These are phyloP conservation scores for Indicator indicator DNA, from an alignment of 2,113 vertebrate species.

Conservation along the genomic window DNA sequence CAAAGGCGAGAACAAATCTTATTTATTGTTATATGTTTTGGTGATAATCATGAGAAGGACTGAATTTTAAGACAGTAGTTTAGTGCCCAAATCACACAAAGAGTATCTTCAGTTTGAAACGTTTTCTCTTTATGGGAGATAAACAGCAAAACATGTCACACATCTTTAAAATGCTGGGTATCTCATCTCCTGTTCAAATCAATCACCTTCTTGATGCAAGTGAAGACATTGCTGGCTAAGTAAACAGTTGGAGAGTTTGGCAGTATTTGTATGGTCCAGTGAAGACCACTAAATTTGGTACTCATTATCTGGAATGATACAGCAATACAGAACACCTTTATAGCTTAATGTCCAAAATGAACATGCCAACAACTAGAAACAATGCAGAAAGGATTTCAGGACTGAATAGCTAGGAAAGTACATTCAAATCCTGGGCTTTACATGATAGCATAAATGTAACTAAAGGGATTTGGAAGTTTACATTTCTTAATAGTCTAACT, in stretches of 20 bases:
- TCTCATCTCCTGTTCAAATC: not conserved
- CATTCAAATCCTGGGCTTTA: not conserved
- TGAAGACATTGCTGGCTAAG: not conserved
- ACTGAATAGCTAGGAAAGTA: not conserved
- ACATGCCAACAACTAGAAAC: not conserved
- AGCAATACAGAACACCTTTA: not conserved
- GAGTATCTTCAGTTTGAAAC: not conserved
- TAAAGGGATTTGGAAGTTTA: not conserved
- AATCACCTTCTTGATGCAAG: not conserved
- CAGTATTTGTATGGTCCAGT: not conserved
- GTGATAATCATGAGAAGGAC: not conserved
- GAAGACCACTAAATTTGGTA: not conserved
- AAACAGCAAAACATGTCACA: accelerated
- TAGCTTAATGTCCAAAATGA: not conserved
- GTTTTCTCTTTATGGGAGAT: not conserved
- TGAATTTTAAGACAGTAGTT: not conserved
- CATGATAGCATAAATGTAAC: not conserved
- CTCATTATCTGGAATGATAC: not conserved
- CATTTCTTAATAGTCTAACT: not conserved
- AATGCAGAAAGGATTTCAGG: not conserved
- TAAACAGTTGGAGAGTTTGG: not conserved
- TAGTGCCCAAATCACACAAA: not conserved
- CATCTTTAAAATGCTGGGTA: not conserved
- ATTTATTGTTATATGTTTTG: not conserved
- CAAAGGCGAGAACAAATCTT: not conserved